Evolutionary conservation across 2,888 invertebrate species (phyloP).

Genomic region (Neelides folsomi): DNA sequence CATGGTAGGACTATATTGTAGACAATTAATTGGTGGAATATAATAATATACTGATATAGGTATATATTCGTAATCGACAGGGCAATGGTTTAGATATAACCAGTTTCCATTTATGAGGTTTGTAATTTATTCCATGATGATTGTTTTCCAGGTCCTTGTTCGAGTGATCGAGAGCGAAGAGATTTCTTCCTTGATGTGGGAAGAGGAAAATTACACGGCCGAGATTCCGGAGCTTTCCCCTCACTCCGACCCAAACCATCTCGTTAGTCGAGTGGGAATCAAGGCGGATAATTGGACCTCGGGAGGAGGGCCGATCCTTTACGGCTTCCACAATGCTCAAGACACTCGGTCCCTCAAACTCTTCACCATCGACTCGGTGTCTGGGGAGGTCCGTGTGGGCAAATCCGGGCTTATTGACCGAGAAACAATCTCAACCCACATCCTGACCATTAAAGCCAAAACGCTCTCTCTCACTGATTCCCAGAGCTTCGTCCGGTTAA

Average conservation of each 20-base stretch:
- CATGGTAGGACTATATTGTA: no score
- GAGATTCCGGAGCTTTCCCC: constrained; percentile 22
- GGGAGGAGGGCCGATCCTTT: constrained; percentile 22
- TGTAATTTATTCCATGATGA: no score
- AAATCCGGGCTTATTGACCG: constrained; percentile 56
- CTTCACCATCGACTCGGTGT: constrained; percentile 69
- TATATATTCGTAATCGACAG: no score
- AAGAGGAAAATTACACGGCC: constrained; percentile 28
- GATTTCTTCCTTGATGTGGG: constrained; percentile 31
- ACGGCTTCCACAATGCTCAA: constrained; percentile 32
- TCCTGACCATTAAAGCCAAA: constrained; percentile 66
- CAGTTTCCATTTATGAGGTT: no score
- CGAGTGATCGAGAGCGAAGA: constrained; percentile 30
- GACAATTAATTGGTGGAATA: no score
- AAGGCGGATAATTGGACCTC: constrained; percentile 18
- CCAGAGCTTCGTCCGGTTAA: constrained; percentile 29
- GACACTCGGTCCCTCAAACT: constrained; percentile 29
- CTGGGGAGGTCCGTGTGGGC: constrained; percentile 71
- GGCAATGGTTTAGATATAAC: no score
- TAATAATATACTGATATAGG: no score
- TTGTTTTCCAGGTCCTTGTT: constrained; percentile 23
- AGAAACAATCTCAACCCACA: constrained; percentile 77
- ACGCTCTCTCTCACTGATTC: constrained; percentile 44
- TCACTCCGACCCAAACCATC: constrained; percentile 18
- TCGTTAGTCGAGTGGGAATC: constrained; percentile 23